Evolutionary conservation across 2,797 vertebrate species (phyloP).

Genomic region (Helicolenus hilgendorfi): DNA sequence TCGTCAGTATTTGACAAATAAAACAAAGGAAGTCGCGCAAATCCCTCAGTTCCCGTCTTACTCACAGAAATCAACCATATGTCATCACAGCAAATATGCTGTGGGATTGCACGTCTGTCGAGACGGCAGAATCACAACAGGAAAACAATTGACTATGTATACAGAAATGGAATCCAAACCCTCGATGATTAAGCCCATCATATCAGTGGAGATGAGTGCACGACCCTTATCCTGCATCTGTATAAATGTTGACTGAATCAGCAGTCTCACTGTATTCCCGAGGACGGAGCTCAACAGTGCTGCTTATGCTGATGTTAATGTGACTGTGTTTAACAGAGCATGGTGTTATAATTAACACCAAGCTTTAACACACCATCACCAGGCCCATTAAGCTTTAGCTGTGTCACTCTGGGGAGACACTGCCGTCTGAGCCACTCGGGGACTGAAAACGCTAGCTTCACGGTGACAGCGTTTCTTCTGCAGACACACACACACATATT

Average conservation of each 20-base stretch:
- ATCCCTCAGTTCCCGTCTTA: background rate
- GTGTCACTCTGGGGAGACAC: constrained; percentile 78
- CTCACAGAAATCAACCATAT: background rate
- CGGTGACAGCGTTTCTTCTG: constrained; percentile 26
- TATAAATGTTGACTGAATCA: constrained; percentile 45
- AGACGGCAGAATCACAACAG: background rate
- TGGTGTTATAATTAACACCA: constrained; percentile 82
- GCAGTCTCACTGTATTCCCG: constrained; percentile 33
- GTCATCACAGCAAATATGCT: background rate
- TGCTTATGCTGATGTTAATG: constrained; percentile 62
- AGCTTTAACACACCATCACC: constrained; percentile 76
- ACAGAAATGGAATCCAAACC: background rate
- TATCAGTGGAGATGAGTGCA: background rate
- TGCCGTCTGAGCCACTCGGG: constrained; percentile 49
- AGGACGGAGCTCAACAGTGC: constrained; percentile 34
- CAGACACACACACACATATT: background rate
- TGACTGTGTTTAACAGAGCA: constrained; percentile 73
- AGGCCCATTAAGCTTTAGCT: constrained; percentile 75
- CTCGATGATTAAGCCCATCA: constrained; percentile 11
- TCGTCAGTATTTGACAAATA: constrained; percentile 1
- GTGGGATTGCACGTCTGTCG: background rate
- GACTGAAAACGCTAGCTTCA: constrained; percentile 24
- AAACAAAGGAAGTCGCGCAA: background rate
- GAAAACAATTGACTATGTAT: background rate
- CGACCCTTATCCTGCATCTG: background rate